Evolutionary conservation across 2,888 invertebrate species (phyloP).

Genomic region (Leptodirus hochenwartii): DNA sequence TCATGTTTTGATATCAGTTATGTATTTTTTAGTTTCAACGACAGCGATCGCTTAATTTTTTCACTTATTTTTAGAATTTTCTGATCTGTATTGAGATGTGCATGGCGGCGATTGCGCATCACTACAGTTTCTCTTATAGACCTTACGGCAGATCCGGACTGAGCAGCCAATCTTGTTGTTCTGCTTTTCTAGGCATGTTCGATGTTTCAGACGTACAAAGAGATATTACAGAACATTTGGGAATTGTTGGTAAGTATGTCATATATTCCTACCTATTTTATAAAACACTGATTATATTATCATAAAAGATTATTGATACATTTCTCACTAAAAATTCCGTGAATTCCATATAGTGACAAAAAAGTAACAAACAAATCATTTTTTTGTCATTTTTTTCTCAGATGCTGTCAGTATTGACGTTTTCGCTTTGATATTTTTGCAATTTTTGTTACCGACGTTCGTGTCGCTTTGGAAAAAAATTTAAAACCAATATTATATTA

Average conservation of each 20-base stretch:
- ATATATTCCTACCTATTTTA: constrained; percentile 5
- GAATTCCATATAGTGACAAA: too few relatives aligned
- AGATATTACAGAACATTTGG: constrained; percentile 84
- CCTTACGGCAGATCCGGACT: constrained; percentile 44
- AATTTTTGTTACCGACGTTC: too few relatives aligned
- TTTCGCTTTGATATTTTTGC: too few relatives aligned
- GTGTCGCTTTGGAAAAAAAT: too few relatives aligned
- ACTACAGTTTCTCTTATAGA: constrained; percentile 88
- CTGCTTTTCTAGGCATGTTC: constrained; percentile 83
- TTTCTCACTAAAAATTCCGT: too few relatives aligned
- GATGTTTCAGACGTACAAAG: constrained; percentile 90
- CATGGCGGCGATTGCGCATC: constrained; percentile 85
- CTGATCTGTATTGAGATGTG: constrained; percentile 97
- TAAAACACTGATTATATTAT: not conserved
- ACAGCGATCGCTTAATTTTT: too few relatives aligned
- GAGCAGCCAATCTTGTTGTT: constrained; percentile 37
- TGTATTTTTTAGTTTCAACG: too few relatives aligned
- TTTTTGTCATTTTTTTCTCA: too few relatives aligned
- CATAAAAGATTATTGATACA: not conserved
- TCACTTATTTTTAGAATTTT: constrained; percentile 54
- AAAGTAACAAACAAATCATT: too few relatives aligned
- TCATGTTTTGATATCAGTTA: too few relatives aligned
- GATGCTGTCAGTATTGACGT: too few relatives aligned
- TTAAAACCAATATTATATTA: too few relatives aligned
- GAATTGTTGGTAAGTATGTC: constrained; percentile 54